A percentile compares a stretch with the other conserved stretches of the same genome.
Evolutionary conservation across 2,888 invertebrate genomes (phyloP).

Genomic region (Diarsia rubi): DNA sequence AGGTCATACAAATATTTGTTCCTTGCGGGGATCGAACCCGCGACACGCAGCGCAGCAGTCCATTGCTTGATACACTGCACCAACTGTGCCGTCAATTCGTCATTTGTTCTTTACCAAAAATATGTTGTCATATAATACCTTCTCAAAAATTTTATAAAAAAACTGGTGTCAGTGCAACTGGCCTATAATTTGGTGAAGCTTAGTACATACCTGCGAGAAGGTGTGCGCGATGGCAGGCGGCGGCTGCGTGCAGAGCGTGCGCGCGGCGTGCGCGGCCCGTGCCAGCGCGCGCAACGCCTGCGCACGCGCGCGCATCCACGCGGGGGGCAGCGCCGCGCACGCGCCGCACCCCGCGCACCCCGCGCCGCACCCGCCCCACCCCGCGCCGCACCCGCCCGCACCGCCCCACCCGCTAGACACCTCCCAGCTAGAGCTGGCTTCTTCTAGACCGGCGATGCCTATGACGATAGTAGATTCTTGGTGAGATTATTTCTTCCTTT

Average conservation of each 20-base stretch:
- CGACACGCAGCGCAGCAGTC: too few species aligned
- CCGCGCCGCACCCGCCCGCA: conserved; percentile 71
- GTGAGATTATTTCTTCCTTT: not conserved
- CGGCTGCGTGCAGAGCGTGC: conserved; percentile 96
- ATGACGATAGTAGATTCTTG: not conserved
- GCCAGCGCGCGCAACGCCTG: conserved; percentile 90
- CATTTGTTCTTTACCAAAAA: too few species aligned
- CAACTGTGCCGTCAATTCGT: too few species aligned
- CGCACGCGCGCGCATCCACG: conserved; percentile 93
- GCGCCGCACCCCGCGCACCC: conserved; percentile 86
- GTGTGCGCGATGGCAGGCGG: conserved; percentile 97
- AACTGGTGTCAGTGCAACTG: too few species aligned
- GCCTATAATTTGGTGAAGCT: too few species aligned
- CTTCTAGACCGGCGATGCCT: conserved; percentile 81
- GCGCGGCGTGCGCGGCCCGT: conserved; percentile 91
- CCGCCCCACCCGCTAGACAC: conserved; percentile 76
- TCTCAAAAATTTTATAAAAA: too few species aligned
- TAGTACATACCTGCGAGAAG: conserved; percentile 90
- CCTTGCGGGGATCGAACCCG: too few species aligned
- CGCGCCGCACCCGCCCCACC: conserved; percentile 93
- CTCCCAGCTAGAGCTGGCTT: conserved; percentile 78
- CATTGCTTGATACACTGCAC: too few species aligned
- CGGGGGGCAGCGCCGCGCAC: conserved; percentile 97
- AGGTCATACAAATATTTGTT: too few species aligned
- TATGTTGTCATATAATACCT: too few species aligned